Evolutionary conservation across 2,113 vertebrate species (phyloP).

Genomic region (Isichthys henryi): DNA sequence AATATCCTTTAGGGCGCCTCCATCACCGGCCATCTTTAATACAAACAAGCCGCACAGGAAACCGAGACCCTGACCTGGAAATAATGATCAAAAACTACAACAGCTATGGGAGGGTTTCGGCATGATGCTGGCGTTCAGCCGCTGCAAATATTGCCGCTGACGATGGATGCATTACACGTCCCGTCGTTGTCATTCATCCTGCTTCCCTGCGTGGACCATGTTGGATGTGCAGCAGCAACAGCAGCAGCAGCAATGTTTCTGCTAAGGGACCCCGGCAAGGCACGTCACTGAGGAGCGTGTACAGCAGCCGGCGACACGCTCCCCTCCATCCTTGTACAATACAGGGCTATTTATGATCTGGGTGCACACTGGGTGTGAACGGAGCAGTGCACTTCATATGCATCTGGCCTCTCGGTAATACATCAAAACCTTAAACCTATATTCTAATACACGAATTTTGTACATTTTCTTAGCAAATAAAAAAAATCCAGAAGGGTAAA

Average conservation of each 20-base stretch:
- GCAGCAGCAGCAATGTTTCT: background rate
- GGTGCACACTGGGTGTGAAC: background rate
- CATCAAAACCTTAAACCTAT: background rate
- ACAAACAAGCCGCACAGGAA: constrained; percentile 64
- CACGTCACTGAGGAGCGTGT: background rate
- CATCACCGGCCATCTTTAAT: constrained; percentile 74
- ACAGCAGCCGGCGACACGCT: background rate
- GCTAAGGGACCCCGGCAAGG: background rate
- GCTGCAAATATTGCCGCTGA: too few relatives aligned
- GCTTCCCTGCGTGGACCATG: background rate
- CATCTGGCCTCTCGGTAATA: background rate
- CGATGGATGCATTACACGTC: background rate
- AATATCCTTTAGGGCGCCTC: constrained; percentile 74
- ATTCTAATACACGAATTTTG: background rate
- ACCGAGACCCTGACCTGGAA: constrained; percentile 60
- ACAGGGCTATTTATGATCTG: background rate
- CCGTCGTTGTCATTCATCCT: background rate
- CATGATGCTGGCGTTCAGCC: background rate
- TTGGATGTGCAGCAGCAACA: background rate
- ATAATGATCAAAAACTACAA: constrained; percentile 43
- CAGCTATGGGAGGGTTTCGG: constrained; percentile 22
- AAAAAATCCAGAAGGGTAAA: background rate
- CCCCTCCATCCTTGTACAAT: background rate
- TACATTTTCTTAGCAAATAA: background rate
- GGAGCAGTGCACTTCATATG: background rate